These are phyloP conservation scores for Cynodonichthys magdalenae DNA, from an alignment of 2,797 vertebrate genomes.

Conservation along the genomic window DNA sequence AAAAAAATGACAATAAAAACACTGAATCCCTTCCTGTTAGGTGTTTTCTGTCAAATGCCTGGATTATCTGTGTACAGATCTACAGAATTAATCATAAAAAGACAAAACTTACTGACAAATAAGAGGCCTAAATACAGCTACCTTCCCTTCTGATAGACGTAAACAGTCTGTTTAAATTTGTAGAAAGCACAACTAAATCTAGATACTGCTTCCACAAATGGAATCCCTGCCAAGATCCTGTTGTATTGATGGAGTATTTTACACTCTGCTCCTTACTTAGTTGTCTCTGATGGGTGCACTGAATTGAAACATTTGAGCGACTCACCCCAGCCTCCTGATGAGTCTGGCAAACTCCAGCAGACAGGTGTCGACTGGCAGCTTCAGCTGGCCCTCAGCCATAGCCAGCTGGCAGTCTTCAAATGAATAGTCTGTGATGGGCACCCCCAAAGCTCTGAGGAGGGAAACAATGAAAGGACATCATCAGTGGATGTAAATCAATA, in stretches of 20 bases:
- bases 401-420: constrained; percentile 98
- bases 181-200: background rate
- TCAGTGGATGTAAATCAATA: constrained; percentile 43
- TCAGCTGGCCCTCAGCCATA: constrained; percentile 94
- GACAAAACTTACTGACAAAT: background rate
- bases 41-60: too few relatives aligned
- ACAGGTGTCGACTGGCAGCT: constrained; percentile 92
- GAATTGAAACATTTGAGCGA: constrained; percentile 43
- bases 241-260: constrained; percentile 16
- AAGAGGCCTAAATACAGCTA: background rate
- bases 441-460: constrained; percentile 85
- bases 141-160: background rate
- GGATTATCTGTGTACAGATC: too few relatives aligned
- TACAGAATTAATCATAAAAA: too few relatives aligned
- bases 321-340: constrained; percentile 93
- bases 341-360: constrained; percentile 95
- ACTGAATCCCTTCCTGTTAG: too few relatives aligned
- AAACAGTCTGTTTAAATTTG: background rate
- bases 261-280: constrained; percentile 20
- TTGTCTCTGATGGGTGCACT: constrained; percentile 18
- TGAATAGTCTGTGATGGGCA: constrained; percentile 95
- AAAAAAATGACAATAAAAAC: too few relatives aligned
- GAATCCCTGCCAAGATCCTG: constrained; percentile 5
- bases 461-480: constrained; percentile 37
- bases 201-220: constrained; percentile 6